Conservation (phyloP, 2,797 vertebrate genomes). For the Syncerus caffer region DNA sequence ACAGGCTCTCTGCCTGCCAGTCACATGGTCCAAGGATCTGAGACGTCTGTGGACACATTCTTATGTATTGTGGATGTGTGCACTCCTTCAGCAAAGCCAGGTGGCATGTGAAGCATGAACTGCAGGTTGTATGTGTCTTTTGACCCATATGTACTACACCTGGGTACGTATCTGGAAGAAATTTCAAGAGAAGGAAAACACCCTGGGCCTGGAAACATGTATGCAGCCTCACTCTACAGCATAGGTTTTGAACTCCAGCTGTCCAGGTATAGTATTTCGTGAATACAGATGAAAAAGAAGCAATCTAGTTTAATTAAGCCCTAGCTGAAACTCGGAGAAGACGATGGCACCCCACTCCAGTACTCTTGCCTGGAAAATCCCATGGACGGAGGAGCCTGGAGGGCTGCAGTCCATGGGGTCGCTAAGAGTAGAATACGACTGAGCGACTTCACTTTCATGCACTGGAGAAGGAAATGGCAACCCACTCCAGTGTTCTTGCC, state of each 20-base stretch:
- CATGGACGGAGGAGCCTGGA: too few species aligned
- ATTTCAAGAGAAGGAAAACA: neutral
- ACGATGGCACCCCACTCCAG: too few species aligned
- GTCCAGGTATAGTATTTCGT: neutral
- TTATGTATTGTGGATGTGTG: neutral
- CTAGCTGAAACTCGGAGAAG: neutral
- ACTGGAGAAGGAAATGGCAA: too few species aligned
- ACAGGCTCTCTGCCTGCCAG: neutral
- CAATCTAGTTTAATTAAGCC: neutral
- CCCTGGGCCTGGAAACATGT: neutral
- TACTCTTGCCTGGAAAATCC: too few species aligned
- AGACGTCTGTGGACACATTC: neutral
- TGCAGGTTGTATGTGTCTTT: neutral
- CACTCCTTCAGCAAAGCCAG: neutral
- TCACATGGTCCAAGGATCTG: neutral
- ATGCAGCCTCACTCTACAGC: neutral
- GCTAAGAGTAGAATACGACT: too few species aligned
- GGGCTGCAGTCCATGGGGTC: too few species aligned
- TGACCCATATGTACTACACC: neutral
- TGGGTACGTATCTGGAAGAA: neutral
- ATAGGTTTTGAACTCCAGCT: conserved; percentile 34
- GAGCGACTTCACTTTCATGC: too few species aligned
- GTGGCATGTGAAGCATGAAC: neutral
- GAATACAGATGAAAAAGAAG: neutral
- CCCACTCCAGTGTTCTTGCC: too few species aligned